Base-by-base conservation (phyloP, 2,113 vertebrate genomes). In the Notarius quadriscutis region DNA sequence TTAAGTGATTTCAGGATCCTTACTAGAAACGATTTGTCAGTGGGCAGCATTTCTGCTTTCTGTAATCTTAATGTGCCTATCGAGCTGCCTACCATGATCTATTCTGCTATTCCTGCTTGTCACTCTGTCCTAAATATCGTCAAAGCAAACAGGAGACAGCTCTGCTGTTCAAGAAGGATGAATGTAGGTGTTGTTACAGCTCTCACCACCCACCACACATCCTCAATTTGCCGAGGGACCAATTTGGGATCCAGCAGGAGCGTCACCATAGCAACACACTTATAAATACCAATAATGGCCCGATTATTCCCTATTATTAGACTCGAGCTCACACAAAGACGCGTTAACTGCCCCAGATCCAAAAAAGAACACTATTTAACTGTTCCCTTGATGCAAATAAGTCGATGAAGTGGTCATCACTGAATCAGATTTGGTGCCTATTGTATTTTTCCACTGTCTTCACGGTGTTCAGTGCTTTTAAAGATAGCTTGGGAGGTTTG, bases 301-400 rank as follows among this genome's bases (percentile, higher is more conserved):
- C 91, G 90, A 91, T 91, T 69, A 92, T 91, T 86, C 67, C 84
- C 90, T 93, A 93, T 93, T 94, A 92, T 92, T 91, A 93, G 90
- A 88, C 80, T 60, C 60, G 62, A 74, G 88, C 75, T 84, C 81
- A 89, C 83, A 93, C 89, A 89, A 90, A 79, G 74, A 91, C 84
- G 51, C 7, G 60, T 87, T 84, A 88, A 87, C 67, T 80, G 85
- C 90, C 87, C 87, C 34, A 88, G 77, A 60, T 80, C 84, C 51
- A 79, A 91, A 92, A 55, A 87, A 87, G 86, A 88, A 82, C 83
- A 80, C 78, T 34, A 62, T 89, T 87, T 51, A 18, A 48, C 86
- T 82, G 84, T 58, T 89, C 78, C 71, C 86, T 90, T 88, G 85
- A 89, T 90, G 88, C 82, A 83, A 88, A 89, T 82, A 87, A 89